These are phyloP conservation scores for Cerastis rubricosa DNA, from an alignment of 2,888 invertebrate genomes.

Conservation along the genomic window DNA sequence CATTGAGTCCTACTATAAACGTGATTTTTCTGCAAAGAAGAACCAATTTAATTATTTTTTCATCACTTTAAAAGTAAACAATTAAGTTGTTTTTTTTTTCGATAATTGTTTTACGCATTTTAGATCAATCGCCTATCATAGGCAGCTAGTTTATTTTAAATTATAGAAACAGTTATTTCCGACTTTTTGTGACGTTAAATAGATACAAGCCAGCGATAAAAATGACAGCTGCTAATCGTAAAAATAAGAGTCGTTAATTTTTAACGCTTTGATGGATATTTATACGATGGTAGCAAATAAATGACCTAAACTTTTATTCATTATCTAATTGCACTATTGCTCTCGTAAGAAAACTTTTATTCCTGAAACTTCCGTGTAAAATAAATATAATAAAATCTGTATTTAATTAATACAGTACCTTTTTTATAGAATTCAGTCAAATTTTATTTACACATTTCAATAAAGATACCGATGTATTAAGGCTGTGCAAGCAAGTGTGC, in stretches of 20 bases:
- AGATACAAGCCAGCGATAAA: slow-evolving; percentile 12
- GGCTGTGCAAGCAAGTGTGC: too few species aligned
- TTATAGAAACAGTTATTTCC: not conserved
- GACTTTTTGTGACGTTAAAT: not conserved
- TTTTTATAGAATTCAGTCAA: not conserved
- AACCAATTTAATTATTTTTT: too few species aligned
- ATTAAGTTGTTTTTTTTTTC: not conserved
- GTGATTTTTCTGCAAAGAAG: not conserved
- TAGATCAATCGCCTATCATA: not conserved
- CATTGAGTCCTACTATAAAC: not conserved
- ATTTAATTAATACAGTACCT: not conserved
- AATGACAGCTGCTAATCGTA: slow-evolving; percentile 25
- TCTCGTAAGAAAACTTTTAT: not conserved
- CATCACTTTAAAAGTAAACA: too few species aligned
- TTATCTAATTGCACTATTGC: slow-evolving; percentile 17
- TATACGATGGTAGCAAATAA: slow-evolving; percentile 6
- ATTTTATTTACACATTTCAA: not conserved
- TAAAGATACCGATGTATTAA: too few species aligned
- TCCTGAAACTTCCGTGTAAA: not conserved
- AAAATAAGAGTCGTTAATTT: slow-evolving; percentile 17
- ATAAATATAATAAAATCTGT: not conserved
- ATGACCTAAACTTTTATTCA: not conserved
- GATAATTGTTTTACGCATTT: not conserved
- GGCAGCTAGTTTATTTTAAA: not conserved
- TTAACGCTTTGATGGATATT: slow-evolving; percentile 16